These are phyloP conservation scores for Sandelia bainsii DNA, from an alignment of 2,797 vertebrate genomes.

Conservation along the genomic window DNA sequence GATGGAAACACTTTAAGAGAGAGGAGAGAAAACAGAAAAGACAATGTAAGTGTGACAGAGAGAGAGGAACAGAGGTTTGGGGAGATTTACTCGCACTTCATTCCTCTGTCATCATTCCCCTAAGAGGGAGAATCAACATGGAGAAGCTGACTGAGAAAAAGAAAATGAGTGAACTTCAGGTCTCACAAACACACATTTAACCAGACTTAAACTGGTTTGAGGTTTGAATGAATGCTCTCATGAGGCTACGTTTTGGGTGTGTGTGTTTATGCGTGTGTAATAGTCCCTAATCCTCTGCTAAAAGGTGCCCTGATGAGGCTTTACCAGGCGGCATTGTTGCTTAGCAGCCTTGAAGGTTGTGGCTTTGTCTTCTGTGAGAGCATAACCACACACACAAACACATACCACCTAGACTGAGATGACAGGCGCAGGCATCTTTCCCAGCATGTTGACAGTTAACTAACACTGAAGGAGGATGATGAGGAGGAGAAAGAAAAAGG, in stretches of 20 bases:
- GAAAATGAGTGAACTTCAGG: slow-evolving; percentile 25
- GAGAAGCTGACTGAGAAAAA: slow-evolving; percentile 16
- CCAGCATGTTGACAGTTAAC: slow-evolving; percentile 56
- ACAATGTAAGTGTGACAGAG: background rate
- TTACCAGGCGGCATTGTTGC: slow-evolving; percentile 78
- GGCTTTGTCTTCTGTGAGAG: slow-evolving; percentile 84
- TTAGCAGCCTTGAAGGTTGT: slow-evolving; percentile 78
- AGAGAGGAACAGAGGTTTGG: background rate
- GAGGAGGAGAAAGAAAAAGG: slow-evolving; percentile 32
- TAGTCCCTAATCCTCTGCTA: slow-evolving; percentile 77
- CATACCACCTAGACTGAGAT: slow-evolving; percentile 59
- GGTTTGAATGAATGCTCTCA: slow-evolving; percentile 60
- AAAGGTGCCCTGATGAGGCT: slow-evolving; percentile 77
- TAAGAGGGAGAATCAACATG: slow-evolving; percentile 17
- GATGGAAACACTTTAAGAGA: background rate
- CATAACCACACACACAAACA: slow-evolving; percentile 70
- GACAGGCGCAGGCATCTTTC: slow-evolving; percentile 61
- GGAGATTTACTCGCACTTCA: background rate
- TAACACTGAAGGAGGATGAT: slow-evolving; percentile 27
- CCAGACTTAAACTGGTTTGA: slow-evolving; percentile 36
- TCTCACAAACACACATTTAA: slow-evolving; percentile 42
- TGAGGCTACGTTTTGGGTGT: slow-evolving; percentile 45
- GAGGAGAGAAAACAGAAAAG: background rate
- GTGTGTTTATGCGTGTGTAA: slow-evolving; percentile 67
- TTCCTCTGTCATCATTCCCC: slow-evolving; percentile 12